Evolutionary conservation across 2,888 invertebrate genomes (phyloP).

Genomic region (Thalpophila matura): DNA sequence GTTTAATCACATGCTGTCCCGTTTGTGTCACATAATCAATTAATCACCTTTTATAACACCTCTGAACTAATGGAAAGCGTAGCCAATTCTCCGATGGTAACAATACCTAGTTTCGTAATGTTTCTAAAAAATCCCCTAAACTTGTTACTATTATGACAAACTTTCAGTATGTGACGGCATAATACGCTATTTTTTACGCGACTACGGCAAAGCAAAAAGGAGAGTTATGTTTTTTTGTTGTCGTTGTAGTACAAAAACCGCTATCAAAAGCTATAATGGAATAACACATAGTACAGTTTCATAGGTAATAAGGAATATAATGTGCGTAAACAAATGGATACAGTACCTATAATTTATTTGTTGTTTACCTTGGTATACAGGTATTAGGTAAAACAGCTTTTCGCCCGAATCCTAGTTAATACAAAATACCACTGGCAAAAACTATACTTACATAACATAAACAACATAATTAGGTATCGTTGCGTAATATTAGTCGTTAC

Average conservation of each 20-base stretch:
- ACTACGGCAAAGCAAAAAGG: no score
- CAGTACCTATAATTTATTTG: constrained; percentile 33
- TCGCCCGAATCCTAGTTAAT: constrained; percentile 5
- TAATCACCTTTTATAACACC: no score
- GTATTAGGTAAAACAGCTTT: constrained; percentile 25
- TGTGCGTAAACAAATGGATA: constrained; percentile 15
- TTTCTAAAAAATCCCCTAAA: no score
- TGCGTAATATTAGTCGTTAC: constrained; percentile 1
- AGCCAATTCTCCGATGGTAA: no score
- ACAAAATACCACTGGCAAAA: constrained; percentile 17
- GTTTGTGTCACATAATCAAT: no score
- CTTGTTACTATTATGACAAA: no score
- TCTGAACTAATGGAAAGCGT: no score
- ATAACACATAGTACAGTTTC: not conserved
- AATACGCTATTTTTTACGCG: no score
- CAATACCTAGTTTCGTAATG: no score
- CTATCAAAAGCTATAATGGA: constrained; percentile 2
- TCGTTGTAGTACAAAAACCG: not conserved
- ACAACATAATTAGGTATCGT: constrained; percentile 15
- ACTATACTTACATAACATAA: constrained; percentile 29
- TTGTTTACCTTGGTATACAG: constrained; percentile 44
- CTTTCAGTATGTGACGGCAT: no score
- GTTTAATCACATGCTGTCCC: no score
- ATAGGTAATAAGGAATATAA: not conserved
- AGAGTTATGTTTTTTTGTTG: not conserved